Base-by-base conservation (phyloP, 1,140 invertebrate species). In the Neuroterus valhalla region DNA sequence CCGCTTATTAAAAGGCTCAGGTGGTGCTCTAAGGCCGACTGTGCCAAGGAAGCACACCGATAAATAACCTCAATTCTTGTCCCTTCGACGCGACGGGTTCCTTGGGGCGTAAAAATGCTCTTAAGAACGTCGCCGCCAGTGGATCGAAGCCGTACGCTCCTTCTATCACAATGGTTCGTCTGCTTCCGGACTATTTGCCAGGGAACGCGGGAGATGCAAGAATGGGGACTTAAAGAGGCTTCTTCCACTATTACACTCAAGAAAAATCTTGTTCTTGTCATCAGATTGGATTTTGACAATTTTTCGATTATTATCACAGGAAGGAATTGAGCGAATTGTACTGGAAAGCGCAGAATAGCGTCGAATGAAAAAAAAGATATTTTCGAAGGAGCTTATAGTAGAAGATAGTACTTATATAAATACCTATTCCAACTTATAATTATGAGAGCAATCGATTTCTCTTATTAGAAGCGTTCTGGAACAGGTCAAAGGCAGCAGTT, bases 1-100 rank as follows among this genome's bases (percentile, higher is more conserved):
- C 67, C 67, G 75, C 80, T 79, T 81, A 81, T 77, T 81, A 81
- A 81, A 81, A 76, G 80, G 77, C 77, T 81, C 80, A 81, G 80
- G 80, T 79, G 80, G 80, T 77, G 79, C 80, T 79, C 78, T 76
- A 74, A 72, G 77, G 77, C 77, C 52, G 76, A 77, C 79, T 77
- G 73, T 62, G 75, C 50, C 50, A 72, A 78, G 79, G 77, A 76
- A 75, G 67, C 72, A 72, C 74, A 44, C 79, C 79, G 77, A 81
- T 78, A 81, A 81, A 81, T 81, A 81, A 81, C 77, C 31, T 31
- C 66, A 8, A 21, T 19, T 62, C 15, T 70, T 43, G 52, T 15
- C 23, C 38, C 31, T 67, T 44, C 50, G 48, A 68, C 62, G 72
- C 67, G 44, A 17, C 67, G 50, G 50, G 66, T 45, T 11, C 12